A percentile compares a stretch with the other conserved stretches of the same genome.
Conservation (phyloP, 2,113 vertebrate species). For the Phoenicopterus ruber region DNA sequence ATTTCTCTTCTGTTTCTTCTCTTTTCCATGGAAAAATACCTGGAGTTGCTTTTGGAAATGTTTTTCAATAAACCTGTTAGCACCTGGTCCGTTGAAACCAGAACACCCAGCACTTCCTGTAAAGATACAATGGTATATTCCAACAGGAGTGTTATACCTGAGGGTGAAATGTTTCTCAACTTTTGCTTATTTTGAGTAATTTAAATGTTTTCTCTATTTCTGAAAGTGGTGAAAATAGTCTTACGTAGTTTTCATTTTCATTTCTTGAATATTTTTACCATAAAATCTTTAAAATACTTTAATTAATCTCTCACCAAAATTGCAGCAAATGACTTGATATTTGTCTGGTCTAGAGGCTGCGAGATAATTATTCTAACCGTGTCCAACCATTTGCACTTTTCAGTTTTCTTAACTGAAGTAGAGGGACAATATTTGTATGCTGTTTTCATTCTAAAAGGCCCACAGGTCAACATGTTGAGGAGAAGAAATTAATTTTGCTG, state of each 20-base stretch:
- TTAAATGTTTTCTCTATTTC: not conserved
- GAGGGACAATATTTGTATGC: not conserved
- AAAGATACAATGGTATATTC: not conserved
- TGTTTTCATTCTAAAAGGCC: conserved; percentile 1
- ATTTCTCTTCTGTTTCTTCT: not conserved
- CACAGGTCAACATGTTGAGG: not conserved
- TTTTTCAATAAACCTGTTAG: not conserved
- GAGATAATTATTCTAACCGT: conserved; percentile 18
- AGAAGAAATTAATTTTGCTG: not conserved
- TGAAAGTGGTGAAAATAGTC: not conserved
- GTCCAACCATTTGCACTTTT: conserved; percentile 17
- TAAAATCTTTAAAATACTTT: not conserved
- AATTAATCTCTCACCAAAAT: not conserved
- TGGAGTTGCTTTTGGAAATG: not conserved
- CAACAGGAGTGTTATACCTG: not conserved
- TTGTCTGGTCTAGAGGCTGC: not conserved
- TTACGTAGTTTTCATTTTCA: not conserved
- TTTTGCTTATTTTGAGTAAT: not conserved
- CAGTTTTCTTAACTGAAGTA: conserved; percentile 17
- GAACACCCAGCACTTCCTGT: not conserved
- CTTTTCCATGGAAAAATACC: not conserved
- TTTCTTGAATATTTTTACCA: not conserved
- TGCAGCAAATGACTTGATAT: not conserved
- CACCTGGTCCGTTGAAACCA: not conserved
- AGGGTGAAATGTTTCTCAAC: not conserved